Percentiles rank a stretch among this genome's conserved stretches.
Conservation (phyloP, 2,113 vertebrate species). For the Haemorhous mexicanus region DNA sequence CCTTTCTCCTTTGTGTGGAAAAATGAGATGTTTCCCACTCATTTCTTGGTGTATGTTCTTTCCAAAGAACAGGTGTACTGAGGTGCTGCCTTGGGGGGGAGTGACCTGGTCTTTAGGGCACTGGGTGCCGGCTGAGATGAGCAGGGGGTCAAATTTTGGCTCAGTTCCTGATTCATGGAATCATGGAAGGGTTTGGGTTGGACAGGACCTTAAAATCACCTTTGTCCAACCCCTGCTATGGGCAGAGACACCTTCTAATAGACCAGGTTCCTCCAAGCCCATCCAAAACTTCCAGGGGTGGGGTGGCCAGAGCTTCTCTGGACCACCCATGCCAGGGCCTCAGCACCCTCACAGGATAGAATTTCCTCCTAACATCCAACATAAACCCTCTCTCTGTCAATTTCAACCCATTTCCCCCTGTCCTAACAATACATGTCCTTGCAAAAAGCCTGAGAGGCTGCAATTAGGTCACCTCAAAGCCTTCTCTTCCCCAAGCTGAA, state of each 20-base stretch:
- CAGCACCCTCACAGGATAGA: no score
- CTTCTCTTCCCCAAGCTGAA: not conserved
- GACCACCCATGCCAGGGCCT: rapidly evolving
- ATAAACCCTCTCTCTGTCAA: not conserved
- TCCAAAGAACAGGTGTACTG: not conserved
- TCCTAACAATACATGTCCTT: not conserved
- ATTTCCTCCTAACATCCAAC: not conserved
- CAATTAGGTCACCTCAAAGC: not conserved
- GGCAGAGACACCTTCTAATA: not conserved
- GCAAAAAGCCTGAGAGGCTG: not conserved
- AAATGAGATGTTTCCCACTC: not conserved
- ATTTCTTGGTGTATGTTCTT: rapidly evolving
- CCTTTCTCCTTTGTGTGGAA: not conserved
- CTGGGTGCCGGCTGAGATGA: not conserved
- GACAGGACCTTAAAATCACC: not conserved
- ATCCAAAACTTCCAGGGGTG: not conserved
- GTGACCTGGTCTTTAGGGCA: rapidly evolving
- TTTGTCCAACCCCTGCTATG: not conserved
- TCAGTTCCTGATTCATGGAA: not conserved
- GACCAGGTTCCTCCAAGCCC: not conserved
- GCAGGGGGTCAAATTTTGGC: not conserved
- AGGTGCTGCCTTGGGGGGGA: not conserved
- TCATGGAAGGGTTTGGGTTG: not conserved
- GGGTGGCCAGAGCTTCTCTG: not conserved
- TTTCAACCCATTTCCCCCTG: not conserved